Evolutionary conservation across 1,140 invertebrate species (phyloP), one percentile per base, ranked within the genome.

Genomic region (Alviniconcha marisindica): DNA sequence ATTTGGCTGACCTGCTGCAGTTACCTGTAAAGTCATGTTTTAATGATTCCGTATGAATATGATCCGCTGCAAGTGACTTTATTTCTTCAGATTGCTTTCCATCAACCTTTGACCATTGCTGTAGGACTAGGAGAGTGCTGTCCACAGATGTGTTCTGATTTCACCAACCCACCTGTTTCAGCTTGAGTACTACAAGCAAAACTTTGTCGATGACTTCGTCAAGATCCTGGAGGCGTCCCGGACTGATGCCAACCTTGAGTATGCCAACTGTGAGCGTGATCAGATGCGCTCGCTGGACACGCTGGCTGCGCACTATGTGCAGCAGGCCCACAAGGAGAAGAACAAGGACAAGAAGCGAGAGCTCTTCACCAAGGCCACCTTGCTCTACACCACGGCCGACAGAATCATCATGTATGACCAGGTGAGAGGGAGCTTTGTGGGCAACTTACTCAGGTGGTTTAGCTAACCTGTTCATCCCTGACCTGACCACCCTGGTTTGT

Each of bases 341-440:
- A 96, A 97, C 83, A 99, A 99, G 90, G 98, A 99, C 86, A 97
- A 97, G 88, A 99, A 98, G 91, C 95, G 97, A 85, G 98, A 99
- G 87, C 94, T 99, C 2, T 99, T 99, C 91, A 97, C 96, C 28
- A 99, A 99, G 95, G 99, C 99, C 0, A 99, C 98, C 7, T 94
- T 98, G 56, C 93, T 99, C 1, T 99, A 99, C 91, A 99, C 98
- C 0, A 98, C 97, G 84, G 99, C 98, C 42, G 99, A 99, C 92
- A 99, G 99, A 94, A 99, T 99, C 92, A 98, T 99, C 87, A 99
- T 99, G 98, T 99, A 99, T 94, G 98, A 99, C 93, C 98, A 98
- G 95, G 96, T 97, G 94, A 31, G 87, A 71, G 44, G 1, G n/a
- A n/a, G n/a, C n/a, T n/a, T n/a, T n/a, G n/a, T n/a, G n/a, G n/a